Evolutionary conservation across 2,888 invertebrate genomes (phyloP), one percentile per base, ranked within the genome.

Genomic region (Ametastegia equiseti): DNA sequence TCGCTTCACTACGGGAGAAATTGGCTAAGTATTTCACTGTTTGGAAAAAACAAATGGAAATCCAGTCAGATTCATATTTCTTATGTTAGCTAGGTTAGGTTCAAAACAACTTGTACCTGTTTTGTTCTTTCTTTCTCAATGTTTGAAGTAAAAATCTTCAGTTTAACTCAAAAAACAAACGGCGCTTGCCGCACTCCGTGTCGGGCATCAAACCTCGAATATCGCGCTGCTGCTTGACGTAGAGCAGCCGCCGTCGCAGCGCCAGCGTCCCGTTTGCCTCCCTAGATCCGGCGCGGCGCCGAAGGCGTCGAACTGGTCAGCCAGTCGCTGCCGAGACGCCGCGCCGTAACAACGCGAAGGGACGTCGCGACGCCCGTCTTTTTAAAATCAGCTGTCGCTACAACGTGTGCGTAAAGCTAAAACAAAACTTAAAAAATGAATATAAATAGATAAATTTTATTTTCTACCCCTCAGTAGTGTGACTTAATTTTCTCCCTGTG

Each of bases 321-420:
- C 78, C 86, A 87, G 87, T 87, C 83, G 81, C 83, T 83, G 87
- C 84, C 87, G 87, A 84, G 83, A 84, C 86, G 83, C 85, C 80
- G 83, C 82, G 79, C 67, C 60, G 78, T 27, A 2, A 78, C 60
- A 78, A 60, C 78, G 78, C 27, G 39, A 60, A 63, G 60, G 63
- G 78, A 63, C 78, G 78, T 63, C 42, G 57, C 78, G 78, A 57
- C 78, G 78, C 19, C 75, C 50, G 36, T 54, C 23, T 7, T 19
- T 23, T 36, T 30, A 19, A 30, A 36, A 75, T 54, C 50, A 75
- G 36, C 36, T 75, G 75, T 54, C 54, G 6, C 19, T 42, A 5
- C 42, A 19, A 6, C 36, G 42, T 71, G 27, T 71, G 27, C n/a
- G 19, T 11, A 9, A 36, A n/a, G 9, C 1, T 45, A 23, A 42